Evolutionary conservation across 2,113 vertebrate genomes (phyloP).

Genomic region (Elachura formosa): DNA sequence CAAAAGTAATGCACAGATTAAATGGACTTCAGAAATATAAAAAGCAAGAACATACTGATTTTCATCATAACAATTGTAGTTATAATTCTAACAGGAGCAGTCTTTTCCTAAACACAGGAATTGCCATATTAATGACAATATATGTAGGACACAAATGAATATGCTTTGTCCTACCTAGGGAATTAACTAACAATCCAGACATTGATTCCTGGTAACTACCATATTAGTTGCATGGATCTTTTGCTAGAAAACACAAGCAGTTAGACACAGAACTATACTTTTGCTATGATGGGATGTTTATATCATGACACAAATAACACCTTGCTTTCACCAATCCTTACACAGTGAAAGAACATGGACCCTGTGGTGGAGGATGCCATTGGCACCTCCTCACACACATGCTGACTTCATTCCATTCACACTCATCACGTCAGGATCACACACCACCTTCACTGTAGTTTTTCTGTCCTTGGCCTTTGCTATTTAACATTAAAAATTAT

Average conservation of each 20-base stretch:
- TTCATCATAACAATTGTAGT: not conserved
- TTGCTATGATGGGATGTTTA: not conserved
- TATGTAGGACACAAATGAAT: not conserved
- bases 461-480: not conserved
- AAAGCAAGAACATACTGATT: not conserved
- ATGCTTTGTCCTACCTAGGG: not conserved
- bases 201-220: slow-evolving; percentile 8
- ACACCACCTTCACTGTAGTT: not conserved
- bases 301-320: not conserved
- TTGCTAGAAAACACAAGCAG: not conserved
- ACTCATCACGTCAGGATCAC: not conserved
- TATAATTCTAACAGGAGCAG: not conserved
- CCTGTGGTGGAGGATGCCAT: not conserved
- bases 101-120: not conserved
- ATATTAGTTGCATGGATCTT: slow-evolving; percentile 12
- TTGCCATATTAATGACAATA: not conserved
- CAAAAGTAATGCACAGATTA: not conserved
- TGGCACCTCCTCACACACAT: not conserved
- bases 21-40: not conserved
- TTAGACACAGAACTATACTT: not conserved
- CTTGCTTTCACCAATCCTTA: not conserved
- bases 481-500: not conserved
- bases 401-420: not conserved
- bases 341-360: not conserved
- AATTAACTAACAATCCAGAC: not conserved